phyloP scores from a whole-genome alignment of 2,113 vertebrate genomes.

The Bagarius yarrelli region DNA sequence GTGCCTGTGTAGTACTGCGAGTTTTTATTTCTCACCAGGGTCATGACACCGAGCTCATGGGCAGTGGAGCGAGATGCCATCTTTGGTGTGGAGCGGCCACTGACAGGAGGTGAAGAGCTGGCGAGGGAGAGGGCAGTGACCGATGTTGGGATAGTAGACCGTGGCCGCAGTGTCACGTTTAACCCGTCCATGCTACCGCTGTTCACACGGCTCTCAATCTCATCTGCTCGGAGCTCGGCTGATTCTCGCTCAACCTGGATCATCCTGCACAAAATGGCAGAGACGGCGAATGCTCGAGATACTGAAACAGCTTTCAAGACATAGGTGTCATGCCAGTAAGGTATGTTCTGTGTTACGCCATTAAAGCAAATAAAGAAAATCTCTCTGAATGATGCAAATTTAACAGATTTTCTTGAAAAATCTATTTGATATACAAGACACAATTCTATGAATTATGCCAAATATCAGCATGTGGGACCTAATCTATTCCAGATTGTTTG shows the following conservation, averaged over 20 bases:
- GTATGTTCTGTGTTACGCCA: not conserved
- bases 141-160: conserved; percentile 86
- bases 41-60: conserved; percentile 95
- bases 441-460: conserved; percentile 12
- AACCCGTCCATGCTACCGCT: conserved; percentile 94
- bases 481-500: conserved; percentile 7
- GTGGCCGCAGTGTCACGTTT: conserved; percentile 84
- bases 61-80: conserved; percentile 82
- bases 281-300: not conserved
- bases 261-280: conserved; percentile 73
- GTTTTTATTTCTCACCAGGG: conserved; percentile 76
- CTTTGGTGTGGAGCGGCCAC: conserved; percentile 87
- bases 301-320: not conserved
- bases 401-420: conserved; percentile 9
- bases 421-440: not conserved
- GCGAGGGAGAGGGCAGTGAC: conserved; percentile 90
- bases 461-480: not conserved
- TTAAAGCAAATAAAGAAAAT: not conserved
- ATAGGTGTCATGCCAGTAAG: not conserved
- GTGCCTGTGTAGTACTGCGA: not conserved
- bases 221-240: conserved; percentile 86
- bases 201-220: conserved; percentile 88
- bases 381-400: not conserved
- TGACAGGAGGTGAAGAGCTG: conserved; percentile 84
- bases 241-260: conserved; percentile 96